These are phyloP conservation scores for Dugesia japonica DNA, from an alignment of 2,888 invertebrate genomes.

Conservation along the genomic window DNA sequence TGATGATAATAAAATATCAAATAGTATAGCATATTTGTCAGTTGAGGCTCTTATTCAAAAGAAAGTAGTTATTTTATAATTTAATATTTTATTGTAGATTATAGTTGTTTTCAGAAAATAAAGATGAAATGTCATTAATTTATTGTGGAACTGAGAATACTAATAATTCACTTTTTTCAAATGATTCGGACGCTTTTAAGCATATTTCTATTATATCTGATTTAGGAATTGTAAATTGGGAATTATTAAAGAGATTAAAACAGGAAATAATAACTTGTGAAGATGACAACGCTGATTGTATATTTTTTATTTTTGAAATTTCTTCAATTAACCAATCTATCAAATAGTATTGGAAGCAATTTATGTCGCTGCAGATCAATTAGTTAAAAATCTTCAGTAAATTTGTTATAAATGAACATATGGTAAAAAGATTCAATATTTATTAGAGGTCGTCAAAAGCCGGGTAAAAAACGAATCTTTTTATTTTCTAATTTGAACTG, in stretches of 20 bases:
- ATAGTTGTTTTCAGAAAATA: background rate
- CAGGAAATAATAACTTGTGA: no score
- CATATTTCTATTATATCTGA: background rate
- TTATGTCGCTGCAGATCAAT: background rate
- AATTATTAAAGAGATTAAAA: background rate
- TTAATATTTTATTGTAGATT: background rate
- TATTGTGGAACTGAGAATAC: background rate
- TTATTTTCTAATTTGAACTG: conserved; percentile 57
- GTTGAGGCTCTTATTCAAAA: background rate
- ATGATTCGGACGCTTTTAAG: background rate
- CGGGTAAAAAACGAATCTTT: conserved; percentile 52
- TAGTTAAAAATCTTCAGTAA: background rate
- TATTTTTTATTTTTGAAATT: no score
- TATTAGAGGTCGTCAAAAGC: background rate
- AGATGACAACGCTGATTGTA: no score
- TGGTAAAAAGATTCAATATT: background rate
- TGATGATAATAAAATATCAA: background rate
- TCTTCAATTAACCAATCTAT: no score
- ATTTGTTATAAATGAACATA: background rate
- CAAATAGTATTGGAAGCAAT: background rate
- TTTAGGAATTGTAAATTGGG: background rate
- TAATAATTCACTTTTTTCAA: background rate
- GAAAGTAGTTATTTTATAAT: background rate
- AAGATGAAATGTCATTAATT: background rate
- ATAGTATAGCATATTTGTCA: background rate